Evolutionary conservation across 2,797 vertebrate genomes (phyloP), one percentile per base, ranked within the genome.

Genomic region (Myoxocephalus aenaeus): DNA sequence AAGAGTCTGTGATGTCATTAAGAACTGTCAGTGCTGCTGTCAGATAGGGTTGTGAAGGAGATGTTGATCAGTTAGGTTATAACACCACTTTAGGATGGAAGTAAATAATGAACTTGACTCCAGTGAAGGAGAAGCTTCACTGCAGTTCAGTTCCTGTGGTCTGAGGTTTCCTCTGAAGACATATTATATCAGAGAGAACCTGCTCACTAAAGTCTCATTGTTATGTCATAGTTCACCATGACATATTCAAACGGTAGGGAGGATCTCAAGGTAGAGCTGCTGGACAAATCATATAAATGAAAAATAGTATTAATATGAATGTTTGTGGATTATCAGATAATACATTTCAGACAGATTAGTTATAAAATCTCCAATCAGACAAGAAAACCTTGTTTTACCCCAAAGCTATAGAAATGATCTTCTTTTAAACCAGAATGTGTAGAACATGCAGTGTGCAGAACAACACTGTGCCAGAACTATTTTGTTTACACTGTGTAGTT

Each of bases 121-220:
- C 20, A 25, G 50, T 56, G 5, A 73, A 58, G 15, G 32, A 73
- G 50, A 29, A 56, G 13, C 36, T 51, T 61, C 36, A 10, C 20
- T 25, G 34, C 44, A n/a, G 46, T 18, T 65, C 5, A 10, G 18
- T 17, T 9, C 50, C 17, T 42, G 13, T 7, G 66, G n/a, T 65
- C 61, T 15, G 69, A 2, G 27, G n/a, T 73, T 77, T 54, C 27
- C 13, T 66, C 59, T 46, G 5, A 36, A 46, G 69, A 13, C 42
- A 42, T 27, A 53, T 66, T 53, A 65, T 44, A 53, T 70, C 53
- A 65, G 46, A 46, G 70, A 63, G 29, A n/a, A 71, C 11, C 2
- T 25, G 11, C 29, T 22, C 51, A 57, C 25, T 59, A 42, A 44
- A 34, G 13, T 61, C 18, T 32, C 40, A 48, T 68, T 54, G 48